A percentile compares a stretch with the other conserved stretches of the same genome.
Evolutionary conservation across 92 coral and sea anemone species (phyloP).

Genomic region (Parazoanthus darwini): DNA sequence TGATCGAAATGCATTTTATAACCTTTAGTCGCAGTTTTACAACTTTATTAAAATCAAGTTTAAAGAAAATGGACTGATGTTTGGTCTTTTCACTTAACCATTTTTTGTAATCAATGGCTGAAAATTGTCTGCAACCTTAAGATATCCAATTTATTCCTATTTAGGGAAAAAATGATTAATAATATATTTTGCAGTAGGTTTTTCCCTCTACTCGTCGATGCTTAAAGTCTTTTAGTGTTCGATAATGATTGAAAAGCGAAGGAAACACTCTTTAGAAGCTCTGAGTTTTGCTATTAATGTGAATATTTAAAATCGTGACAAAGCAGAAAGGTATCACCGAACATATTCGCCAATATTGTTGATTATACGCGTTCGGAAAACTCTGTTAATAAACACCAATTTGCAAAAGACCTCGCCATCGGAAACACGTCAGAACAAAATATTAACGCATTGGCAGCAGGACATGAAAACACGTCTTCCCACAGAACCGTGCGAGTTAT

Average conservation of each 20-base stretch:
- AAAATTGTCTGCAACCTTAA: not conserved
- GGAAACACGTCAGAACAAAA: not conserved
- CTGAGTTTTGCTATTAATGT: not conserved
- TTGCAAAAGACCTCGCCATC: not conserved
- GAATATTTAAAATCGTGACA: not conserved
- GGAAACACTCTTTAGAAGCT: not conserved
- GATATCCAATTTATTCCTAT: not conserved
- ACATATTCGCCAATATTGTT: no score
- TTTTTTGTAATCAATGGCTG: not conserved
- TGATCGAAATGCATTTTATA: not conserved
- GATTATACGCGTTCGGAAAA: no score
- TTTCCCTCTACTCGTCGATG: no score
- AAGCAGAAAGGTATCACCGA: not conserved
- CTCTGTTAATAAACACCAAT: not conserved
- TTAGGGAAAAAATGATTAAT: not conserved
- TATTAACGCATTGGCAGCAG: not conserved
- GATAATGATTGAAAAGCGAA: not conserved
- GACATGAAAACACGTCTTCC: not conserved
- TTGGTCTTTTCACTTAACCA: not conserved
- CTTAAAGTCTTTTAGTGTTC: not conserved
- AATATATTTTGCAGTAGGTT: not conserved
- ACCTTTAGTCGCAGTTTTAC: not conserved
- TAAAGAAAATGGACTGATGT: not conserved
- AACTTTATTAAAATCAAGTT: not conserved
- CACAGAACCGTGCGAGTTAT: not conserved